Base-by-base conservation (phyloP, 2,113 vertebrate species). In the Triplophysa dalaica region DNA sequence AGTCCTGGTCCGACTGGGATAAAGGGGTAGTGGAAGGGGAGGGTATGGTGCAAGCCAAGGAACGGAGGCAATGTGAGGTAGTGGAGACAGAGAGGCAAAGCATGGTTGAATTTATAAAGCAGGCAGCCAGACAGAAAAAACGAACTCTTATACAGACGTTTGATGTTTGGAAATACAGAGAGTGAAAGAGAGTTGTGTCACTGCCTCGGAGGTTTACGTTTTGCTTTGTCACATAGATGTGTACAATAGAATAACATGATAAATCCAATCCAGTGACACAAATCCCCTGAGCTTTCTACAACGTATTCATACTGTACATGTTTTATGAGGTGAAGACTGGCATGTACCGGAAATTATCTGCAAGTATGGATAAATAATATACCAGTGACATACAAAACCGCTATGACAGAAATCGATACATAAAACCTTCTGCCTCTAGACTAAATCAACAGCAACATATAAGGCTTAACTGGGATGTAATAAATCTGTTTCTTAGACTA, bases 1-100 rank as follows among this genome's bases (percentile, higher is more conserved):
- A 93, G 91, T 98, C 95, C 87, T 96, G 94, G 91, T 98, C 96
- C 96, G 83, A 94, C 92, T 95, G 93, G 93, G 89, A 89, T 65
- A 89, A 87, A 89, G 90, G 91, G 91, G 87, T 93, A 93, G 83
- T 85, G 77, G 16, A 70, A 78, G 84, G 16, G 72, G 70, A 63
- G 69, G 75, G 62, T 26, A 75, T 81, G 69, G 50, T 78, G 79
- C 80, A 75, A 81, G 75, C 61, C 72, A 76, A 45, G 69, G 81
- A 85, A 87, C 41, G 54, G 70, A 60, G 56, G 78, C 68, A 74
- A 48, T 76, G 80, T 66, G 45, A 69, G 67, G 75, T 22, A 58
- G 91, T 91, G 90, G 90, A 92, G 88, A 92, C 90, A 93, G 85
- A 91, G 89, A 92, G 83, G 89, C 79, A 89, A 81, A 91, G 85